Evolutionary conservation across 2,113 vertebrate species (phyloP).

Genomic region (Mola mola): DNA sequence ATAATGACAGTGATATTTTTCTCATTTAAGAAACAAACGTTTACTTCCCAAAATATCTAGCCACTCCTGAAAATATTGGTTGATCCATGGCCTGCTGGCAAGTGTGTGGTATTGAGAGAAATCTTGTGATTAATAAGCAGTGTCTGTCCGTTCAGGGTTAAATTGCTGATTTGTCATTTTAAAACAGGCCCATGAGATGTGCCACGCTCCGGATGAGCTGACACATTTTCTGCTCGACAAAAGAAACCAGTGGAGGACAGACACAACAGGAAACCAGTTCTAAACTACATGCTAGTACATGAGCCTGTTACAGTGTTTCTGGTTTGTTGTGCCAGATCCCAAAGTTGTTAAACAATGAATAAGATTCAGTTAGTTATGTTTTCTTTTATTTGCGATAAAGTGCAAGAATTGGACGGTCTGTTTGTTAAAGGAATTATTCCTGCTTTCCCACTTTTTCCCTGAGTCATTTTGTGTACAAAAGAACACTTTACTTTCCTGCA

Average conservation of each 20-base stretch:
- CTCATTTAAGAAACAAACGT: no score
- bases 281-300: not conserved
- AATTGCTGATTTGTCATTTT: not conserved
- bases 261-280: not conserved
- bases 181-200: no score
- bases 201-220: not conserved
- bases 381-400: conserved; percentile 5
- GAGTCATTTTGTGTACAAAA: conserved; percentile 8
- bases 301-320: not conserved
- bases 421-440: conserved; percentile 10
- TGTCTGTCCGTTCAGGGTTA: not conserved
- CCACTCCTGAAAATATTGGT: not conserved
- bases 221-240: not conserved
- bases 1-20: no score
- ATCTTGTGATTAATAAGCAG: not conserved
- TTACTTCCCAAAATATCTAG: not conserved
- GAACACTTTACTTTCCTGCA: not conserved
- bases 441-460: not conserved
- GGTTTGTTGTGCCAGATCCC: conserved; percentile 7
- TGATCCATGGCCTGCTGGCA: not conserved
- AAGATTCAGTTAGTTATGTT: conserved; percentile 8
- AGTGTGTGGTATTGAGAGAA: no score
- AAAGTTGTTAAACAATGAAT: conserved; percentile 31
- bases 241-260: conserved; percentile 1
- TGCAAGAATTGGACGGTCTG: conserved; percentile 11